phyloP scores from a whole-genome alignment of 2,797 vertebrate genomes.

The Sebastes oblongus region DNA sequence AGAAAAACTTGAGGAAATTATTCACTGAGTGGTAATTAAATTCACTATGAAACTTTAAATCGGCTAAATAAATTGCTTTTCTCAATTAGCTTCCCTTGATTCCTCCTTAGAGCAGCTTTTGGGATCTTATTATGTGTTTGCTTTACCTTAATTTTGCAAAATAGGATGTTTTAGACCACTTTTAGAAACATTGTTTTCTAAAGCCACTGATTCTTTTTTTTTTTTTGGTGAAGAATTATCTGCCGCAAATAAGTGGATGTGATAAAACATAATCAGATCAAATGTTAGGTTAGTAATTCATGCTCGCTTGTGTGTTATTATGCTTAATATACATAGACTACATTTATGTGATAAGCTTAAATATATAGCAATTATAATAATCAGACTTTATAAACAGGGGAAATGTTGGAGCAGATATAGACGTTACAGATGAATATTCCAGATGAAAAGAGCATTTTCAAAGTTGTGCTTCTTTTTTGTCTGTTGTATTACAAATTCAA shows the following conservation, averaged over 20 bases:
- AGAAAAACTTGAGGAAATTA: slow-evolving; percentile 75
- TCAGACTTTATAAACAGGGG: neutral
- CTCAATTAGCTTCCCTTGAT: slow-evolving; percentile 71
- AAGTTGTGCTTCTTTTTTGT: neutral
- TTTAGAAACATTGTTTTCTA: slow-evolving; percentile 17
- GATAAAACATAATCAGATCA: slow-evolving; percentile 14
- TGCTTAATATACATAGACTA: neutral
- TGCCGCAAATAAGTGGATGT: neutral
- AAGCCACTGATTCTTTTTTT: slow-evolving; percentile 5
- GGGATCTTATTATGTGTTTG: slow-evolving; percentile 46
- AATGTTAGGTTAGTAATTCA: neutral
- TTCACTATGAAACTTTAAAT: slow-evolving; percentile 81
- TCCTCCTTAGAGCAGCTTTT: slow-evolving; percentile 49
- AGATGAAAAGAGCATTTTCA: neutral
- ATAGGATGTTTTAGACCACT: slow-evolving; percentile 20
- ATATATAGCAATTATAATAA: slow-evolving; percentile 5
- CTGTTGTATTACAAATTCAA: neutral
- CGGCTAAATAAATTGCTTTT: slow-evolving; percentile 83
- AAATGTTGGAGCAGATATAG: neutral
- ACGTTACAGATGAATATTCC: neutral
- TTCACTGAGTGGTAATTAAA: slow-evolving; percentile 80
- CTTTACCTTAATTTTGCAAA: slow-evolving; percentile 37
- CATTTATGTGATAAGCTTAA: neutral
- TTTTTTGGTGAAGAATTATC: neutral
- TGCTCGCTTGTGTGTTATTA: neutral